Percentiles rank a stretch among this genome's conserved stretches.
phyloP scores from a whole-genome alignment of 2,797 vertebrate genomes.

The Pristis pectinata region DNA sequence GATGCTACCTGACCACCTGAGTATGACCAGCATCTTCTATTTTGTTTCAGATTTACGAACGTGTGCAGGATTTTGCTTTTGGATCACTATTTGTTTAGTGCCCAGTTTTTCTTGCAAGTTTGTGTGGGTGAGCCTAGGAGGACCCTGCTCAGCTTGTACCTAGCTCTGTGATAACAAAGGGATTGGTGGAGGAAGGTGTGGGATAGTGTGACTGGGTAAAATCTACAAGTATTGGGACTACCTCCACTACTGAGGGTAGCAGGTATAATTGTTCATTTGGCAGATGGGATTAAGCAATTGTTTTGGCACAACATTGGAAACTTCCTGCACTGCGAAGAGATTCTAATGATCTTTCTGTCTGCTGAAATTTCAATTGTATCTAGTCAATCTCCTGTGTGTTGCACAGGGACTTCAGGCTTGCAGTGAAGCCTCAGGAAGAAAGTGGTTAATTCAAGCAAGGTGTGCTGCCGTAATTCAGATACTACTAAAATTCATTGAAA shows the following conservation, averaged over 20 bases:
- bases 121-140: too few species aligned
- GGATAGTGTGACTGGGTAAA: too few species aligned
- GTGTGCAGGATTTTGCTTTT: too few species aligned
- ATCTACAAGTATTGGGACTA: too few species aligned
- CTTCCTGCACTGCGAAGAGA: not conserved
- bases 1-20: too few species aligned
- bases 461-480: not conserved
- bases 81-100: too few species aligned
- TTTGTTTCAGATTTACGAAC: too few species aligned
- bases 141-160: too few species aligned
- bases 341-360: not conserved
- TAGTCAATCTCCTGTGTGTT: not conserved
- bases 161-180: too few species aligned
- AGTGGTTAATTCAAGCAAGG: not conserved
- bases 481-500: not conserved
- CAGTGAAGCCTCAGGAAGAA: not conserved
- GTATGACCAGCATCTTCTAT: too few species aligned
- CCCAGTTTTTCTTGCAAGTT: too few species aligned
- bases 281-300: not conserved
- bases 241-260: not conserved
- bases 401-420: not conserved
- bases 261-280: not conserved
- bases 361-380: not conserved
- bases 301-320: not conserved
- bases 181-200: too few species aligned